Conservation (phyloP, 2,888 invertebrate genomes). For the Tetrapedia diversipes region DNA sequence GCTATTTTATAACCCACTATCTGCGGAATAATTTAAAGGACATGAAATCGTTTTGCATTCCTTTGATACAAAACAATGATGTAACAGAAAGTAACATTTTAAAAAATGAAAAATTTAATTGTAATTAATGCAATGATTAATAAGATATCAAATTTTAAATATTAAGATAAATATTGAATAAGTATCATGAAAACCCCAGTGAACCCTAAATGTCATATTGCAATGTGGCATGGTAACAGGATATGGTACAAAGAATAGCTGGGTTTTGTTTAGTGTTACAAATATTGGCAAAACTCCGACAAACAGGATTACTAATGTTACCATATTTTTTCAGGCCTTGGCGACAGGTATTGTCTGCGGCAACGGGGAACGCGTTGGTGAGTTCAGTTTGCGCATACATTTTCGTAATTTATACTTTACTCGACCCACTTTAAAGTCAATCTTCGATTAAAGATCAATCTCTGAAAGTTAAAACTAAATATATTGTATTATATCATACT, state of each 20-base stretch:
- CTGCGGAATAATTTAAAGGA: constrained; percentile 26
- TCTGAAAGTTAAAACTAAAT: not conserved
- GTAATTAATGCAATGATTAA: not conserved
- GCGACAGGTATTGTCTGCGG: constrained; percentile 70
- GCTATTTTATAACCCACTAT: constrained; percentile 42
- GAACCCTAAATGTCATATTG: constrained; percentile 10
- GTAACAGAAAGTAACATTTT: not conserved
- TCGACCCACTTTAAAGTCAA: constrained; percentile 25
- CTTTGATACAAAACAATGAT: not conserved
- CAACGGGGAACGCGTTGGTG: constrained; percentile 74
- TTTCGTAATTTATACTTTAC: constrained; percentile 33
- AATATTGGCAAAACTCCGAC: constrained; percentile 4
- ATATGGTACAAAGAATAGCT: not conserved
- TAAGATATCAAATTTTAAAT: not conserved
- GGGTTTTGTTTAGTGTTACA: not conserved
- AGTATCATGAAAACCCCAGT: not conserved
- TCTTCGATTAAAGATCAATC: constrained; percentile 19
- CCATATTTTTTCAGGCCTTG: constrained; percentile 71
- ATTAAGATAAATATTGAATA: constrained; percentile 5
- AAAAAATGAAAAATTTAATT: not conserved
- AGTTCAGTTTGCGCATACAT: constrained; percentile 57
- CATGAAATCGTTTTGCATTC: constrained; percentile 7
- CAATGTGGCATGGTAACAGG: not conserved
- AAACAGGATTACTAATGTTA: constrained; percentile 20
- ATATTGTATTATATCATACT: not conserved